These are phyloP conservation scores for Melanotaenia nigrans DNA, from an alignment of 2,797 vertebrate genomes.

Conservation along the genomic window DNA sequence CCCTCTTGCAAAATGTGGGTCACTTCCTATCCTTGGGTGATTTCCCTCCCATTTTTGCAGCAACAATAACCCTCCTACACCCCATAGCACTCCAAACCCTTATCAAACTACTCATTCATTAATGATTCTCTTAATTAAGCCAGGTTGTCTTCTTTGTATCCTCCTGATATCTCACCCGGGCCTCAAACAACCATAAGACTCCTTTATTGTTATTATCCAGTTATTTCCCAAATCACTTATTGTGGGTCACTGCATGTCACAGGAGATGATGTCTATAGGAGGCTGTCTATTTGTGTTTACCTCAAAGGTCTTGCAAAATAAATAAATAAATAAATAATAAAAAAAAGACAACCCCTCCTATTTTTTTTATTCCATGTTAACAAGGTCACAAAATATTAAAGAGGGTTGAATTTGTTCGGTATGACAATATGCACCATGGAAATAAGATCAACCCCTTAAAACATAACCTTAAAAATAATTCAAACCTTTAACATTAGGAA, in stretches of 20 bases:
- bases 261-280: constrained; percentile 35
- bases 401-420: constrained; percentile 6
- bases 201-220: constrained; percentile 16
- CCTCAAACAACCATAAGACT: constrained; percentile 2
- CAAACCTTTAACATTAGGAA: background rate
- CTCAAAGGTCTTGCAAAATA: constrained; percentile 42
- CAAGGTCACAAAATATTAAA: background rate
- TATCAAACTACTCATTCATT: constrained; percentile 55
- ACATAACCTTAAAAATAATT: background rate
- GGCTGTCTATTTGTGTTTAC: constrained; percentile 34
- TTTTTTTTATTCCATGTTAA: background rate
- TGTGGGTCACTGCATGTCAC: constrained; percentile 37
- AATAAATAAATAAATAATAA: too few relatives aligned
- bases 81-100: constrained; percentile 16
- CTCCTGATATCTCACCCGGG: constrained; percentile 31
- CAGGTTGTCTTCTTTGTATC: constrained; percentile 40
- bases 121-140: constrained; percentile 68
- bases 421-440: constrained; percentile 1
- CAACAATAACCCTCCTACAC: constrained; percentile 39
- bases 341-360: constrained; percentile 14
- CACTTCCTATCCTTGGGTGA: constrained; percentile 71
- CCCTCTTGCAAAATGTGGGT: constrained; percentile 72
- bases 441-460: background rate
- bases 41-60: constrained; percentile 44
- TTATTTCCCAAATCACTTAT: constrained; percentile 34